Evolutionary conservation across 2,888 invertebrate genomes (phyloP).

Genomic region (Notodonta ziczac): DNA sequence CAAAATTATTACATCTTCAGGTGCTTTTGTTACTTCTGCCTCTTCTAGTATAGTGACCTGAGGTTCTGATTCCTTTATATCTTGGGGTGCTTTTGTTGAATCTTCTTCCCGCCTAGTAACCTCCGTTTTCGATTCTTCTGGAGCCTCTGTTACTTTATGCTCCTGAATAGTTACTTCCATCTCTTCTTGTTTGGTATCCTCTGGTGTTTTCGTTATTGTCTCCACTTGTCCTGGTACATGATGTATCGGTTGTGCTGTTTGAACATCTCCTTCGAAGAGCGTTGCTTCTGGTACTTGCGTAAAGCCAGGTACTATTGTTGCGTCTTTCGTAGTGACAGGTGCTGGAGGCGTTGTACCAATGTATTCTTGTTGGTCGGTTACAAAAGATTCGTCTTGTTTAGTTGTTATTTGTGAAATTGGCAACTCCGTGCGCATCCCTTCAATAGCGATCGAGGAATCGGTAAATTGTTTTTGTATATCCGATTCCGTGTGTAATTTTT

Average conservation of each 20-base stretch:
- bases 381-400: conserved; percentile 25
- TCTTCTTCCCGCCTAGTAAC: neutral
- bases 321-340: neutral
- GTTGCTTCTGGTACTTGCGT: conserved; percentile 13
- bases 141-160: neutral
- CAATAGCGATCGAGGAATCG: conserved; percentile 10
- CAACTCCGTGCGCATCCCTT: conserved; percentile 21
- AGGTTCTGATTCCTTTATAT: neutral
- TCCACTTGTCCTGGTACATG: conserved; percentile 11
- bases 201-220: conserved; percentile 2
- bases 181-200: neutral
- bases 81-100: neutral
- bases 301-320: neutral
- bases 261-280: conserved; percentile 10
- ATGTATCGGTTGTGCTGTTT: conserved; percentile 18
- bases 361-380: conserved; percentile 22
- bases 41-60: neutral
- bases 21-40: neutral
- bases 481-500: neutral
- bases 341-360: neutral
- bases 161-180: neutral
- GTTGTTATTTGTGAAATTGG: conserved; percentile 21
- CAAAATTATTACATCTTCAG: neutral
- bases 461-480: conserved; percentile 21
- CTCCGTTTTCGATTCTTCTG: neutral